Evolutionary conservation across 2,113 vertebrate species (phyloP), one percentile per base, ranked within the genome.

Genomic region (Junco hyemalis): DNA sequence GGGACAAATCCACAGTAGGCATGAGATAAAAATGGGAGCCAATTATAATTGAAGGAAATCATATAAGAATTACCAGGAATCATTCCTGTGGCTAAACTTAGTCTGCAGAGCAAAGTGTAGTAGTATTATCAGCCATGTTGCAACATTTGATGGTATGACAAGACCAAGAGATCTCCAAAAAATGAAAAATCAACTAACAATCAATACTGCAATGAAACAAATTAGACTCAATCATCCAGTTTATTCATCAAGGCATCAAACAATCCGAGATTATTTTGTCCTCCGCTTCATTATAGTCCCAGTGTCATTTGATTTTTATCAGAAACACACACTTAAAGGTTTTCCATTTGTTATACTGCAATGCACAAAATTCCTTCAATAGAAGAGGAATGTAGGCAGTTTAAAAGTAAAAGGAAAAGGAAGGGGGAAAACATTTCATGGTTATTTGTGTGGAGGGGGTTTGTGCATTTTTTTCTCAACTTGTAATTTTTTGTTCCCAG

Each of bases 331-430:
- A 57, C 45, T 63, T 72, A 24, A 83, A 92, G 48, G 31, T 13
- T 64, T 96, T 93, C 90, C 31, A 48, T 94, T 97, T 93, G 77
- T 95, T 86, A 92, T 76, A 97, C 22, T 21, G 29, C 21, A 83
- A 63, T 53, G 71, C 33, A 24, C 47, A 90, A 57, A 92, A 71
- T 11, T 84, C 29, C 13, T 82, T 60, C 76, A 48, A 86, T 4
- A 90, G 65, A 38, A 95, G 38, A 42, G 2, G 25, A 45, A 22
- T 60, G 54, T 42, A 45, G 33, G 35, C 53, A 79, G 33, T 29
- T 91, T 76, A 60, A 79, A 90, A 76, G 59, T 15, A 53, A 74
- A 71, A 95, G 47, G 26, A 88, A 83, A 93, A 77, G 14, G 22
- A 53, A 38, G 18, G 1, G 11, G 14, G 15, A 20, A 54, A 36